These are phyloP conservation scores for Drosophila kambysellisi DNA, from an alignment of 2,888 invertebrate genomes.

Conservation along the genomic window DNA sequence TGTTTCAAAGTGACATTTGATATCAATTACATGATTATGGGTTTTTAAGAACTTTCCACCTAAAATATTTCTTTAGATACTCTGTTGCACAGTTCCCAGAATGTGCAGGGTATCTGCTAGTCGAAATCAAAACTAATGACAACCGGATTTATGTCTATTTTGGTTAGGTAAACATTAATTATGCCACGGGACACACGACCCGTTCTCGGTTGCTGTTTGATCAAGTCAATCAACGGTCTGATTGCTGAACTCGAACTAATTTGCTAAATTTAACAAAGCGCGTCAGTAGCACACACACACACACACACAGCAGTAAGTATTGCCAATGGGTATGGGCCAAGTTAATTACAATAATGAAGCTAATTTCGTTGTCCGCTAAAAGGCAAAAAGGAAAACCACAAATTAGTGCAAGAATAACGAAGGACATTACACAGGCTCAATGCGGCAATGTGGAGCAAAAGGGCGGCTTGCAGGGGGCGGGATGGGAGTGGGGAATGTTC, in stretches of 20 bases:
- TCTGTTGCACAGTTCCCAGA: neutral
- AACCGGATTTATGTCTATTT: conserved; percentile 2
- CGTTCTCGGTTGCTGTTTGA: conserved; percentile 31
- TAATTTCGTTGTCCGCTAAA: conserved; percentile 59
- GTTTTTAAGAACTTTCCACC: rapidly evolving
- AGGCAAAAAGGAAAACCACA: conserved; percentile 66
- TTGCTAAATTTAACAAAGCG: conserved; percentile 63
- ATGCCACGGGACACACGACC: conserved; percentile 5
- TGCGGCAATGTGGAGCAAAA: neutral
- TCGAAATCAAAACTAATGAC: neutral
- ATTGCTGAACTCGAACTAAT: conserved; percentile 52
- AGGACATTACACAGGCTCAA: conserved; percentile 40
- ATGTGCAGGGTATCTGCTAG: conserved; percentile 2
- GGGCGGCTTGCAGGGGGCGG: neutral
- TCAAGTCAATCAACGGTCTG: conserved; percentile 38
- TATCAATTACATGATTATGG: neutral
- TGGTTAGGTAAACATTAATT: conserved; percentile 34
- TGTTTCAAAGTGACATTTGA: neutral
- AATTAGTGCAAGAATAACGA: conserved; percentile 62
- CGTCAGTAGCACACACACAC: neutral
- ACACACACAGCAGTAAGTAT: conserved; percentile 6
- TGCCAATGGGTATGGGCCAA: conserved; percentile 47
- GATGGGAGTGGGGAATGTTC: neutral
- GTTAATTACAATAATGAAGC: conserved; percentile 73
- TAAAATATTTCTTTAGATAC: neutral